These are phyloP conservation scores for Malthinus seriepunctatus DNA, from an alignment of 2,888 invertebrate species.

Conservation along the genomic window DNA sequence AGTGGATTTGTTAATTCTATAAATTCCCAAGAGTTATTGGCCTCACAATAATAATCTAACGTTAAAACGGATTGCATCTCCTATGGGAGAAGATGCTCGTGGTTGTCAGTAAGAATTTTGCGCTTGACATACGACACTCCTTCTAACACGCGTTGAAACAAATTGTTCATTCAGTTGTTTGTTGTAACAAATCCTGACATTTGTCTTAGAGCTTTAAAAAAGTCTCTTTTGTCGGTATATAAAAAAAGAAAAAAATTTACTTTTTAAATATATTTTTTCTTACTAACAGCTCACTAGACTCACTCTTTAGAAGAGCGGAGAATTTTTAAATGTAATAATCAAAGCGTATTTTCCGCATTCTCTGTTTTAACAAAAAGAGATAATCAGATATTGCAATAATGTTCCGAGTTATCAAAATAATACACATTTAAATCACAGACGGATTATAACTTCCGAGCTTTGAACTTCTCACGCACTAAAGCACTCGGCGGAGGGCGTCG, in stretches of 20 bases:
- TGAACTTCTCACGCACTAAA: conserved; percentile 52
- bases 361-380: conserved; percentile 39
- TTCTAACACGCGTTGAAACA: conserved; percentile 43
- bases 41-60: conserved; percentile 33
- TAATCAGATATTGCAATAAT: conserved; percentile 48
- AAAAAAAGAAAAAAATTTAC: too few relatives aligned
- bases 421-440: conserved; percentile 54
- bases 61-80: conserved; percentile 31
- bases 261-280: too few relatives aligned
- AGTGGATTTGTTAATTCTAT: conserved; percentile 25
- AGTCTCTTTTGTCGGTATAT: background rate
- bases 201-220: conserved; percentile 11
- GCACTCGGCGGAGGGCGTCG: conserved; percentile 44
- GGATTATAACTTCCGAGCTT: conserved; percentile 51
- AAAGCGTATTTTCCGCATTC: background rate
- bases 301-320: too few relatives aligned
- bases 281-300: too few relatives aligned
- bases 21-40: conserved; percentile 26
- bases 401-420: conserved; percentile 51
- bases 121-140: conserved; percentile 45
- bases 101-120: conserved; percentile 46
- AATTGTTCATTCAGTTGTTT: conserved; percentile 44
- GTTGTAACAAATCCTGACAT: conserved; percentile 41
- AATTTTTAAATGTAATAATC: background rate
- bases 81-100: conserved; percentile 37